Percentiles rank a stretch among this genome's conserved stretches.
phyloP scores from a whole-genome alignment of 2,797 vertebrate species.

The Podarcis siculus region DNA sequence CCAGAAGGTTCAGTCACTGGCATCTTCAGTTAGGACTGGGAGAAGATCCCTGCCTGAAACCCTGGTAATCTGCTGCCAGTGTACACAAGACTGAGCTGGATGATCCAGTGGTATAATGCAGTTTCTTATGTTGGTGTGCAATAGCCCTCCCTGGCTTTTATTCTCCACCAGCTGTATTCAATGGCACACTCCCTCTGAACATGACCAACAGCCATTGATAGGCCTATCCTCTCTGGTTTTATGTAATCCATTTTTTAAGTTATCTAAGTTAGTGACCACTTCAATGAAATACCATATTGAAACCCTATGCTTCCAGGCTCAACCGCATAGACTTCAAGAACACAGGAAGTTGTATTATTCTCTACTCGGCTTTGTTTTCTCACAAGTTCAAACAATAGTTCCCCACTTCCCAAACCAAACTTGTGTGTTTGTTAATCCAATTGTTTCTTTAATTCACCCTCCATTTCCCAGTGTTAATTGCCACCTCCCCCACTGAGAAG shows the following conservation, averaged over 20 bases:
- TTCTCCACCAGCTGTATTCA: too few relatives aligned
- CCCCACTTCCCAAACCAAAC: background rate
- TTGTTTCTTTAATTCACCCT: background rate
- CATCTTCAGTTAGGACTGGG: too few relatives aligned
- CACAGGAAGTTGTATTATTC: background rate
- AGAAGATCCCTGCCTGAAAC: too few relatives aligned
- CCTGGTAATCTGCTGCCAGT: background rate
- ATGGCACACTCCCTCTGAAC: background rate
- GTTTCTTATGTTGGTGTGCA: background rate
- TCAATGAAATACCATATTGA: background rate
- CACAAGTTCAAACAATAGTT: background rate
- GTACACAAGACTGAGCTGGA: background rate
- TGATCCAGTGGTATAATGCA: too few relatives aligned
- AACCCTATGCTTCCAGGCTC: background rate
- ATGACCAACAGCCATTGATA: background rate
- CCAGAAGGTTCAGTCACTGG: too few relatives aligned
- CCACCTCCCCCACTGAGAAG: background rate
- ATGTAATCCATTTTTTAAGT: background rate
- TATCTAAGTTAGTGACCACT: background rate
- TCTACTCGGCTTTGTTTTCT: background rate
- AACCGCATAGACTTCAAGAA: background rate
- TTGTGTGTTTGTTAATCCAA: background rate
- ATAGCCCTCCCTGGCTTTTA: background rate
- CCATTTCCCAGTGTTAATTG: background rate
- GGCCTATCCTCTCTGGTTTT: background rate